Conservation (phyloP, 2,797 vertebrate species). For the Propithecus perrieri region DNA sequence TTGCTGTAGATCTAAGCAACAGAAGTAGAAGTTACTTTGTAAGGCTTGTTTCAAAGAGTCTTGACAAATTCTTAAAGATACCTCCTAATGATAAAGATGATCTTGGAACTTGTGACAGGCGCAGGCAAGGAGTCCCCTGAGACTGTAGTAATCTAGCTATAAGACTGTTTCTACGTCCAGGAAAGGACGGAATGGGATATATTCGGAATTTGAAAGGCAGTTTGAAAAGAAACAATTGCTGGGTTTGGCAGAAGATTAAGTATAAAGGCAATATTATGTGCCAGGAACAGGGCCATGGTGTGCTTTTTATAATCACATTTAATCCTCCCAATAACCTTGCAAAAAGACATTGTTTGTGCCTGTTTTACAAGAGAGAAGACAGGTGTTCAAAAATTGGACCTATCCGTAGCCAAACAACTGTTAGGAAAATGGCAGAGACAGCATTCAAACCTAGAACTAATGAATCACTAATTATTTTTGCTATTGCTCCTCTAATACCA, state of each 20-base stretch:
- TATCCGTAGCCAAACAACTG: not conserved
- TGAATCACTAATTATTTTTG: not conserved
- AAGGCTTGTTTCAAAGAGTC: not conserved
- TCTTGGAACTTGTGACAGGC: not conserved
- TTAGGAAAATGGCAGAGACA: not conserved
- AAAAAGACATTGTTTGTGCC: not conserved
- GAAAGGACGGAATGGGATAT: slow-evolving; percentile 10
- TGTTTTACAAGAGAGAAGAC: slow-evolving; percentile 31
- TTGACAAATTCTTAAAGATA: not conserved
- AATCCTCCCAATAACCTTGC: slow-evolving; percentile 38
- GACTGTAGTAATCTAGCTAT: not conserved
- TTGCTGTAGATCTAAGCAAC: not conserved
- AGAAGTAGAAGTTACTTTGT: not conserved
- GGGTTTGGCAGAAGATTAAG: slow-evolving; percentile 39
- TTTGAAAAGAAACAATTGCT: slow-evolving; percentile 26
- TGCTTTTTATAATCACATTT: slow-evolving; percentile 33
- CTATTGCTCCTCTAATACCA: not conserved
- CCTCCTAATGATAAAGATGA: not conserved
- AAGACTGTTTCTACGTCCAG: not conserved
- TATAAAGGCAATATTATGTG: slow-evolving; percentile 5
- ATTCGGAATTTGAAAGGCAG: slow-evolving; percentile 40
- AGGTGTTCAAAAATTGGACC: not conserved
- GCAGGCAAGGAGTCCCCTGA: not conserved
- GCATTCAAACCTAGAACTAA: not conserved
- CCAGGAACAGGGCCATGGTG: not conserved